Percentiles rank a stretch among this genome's conserved stretches.
Conservation (phyloP, 2,113 vertebrate species). For the Semnornis frantzii region DNA sequence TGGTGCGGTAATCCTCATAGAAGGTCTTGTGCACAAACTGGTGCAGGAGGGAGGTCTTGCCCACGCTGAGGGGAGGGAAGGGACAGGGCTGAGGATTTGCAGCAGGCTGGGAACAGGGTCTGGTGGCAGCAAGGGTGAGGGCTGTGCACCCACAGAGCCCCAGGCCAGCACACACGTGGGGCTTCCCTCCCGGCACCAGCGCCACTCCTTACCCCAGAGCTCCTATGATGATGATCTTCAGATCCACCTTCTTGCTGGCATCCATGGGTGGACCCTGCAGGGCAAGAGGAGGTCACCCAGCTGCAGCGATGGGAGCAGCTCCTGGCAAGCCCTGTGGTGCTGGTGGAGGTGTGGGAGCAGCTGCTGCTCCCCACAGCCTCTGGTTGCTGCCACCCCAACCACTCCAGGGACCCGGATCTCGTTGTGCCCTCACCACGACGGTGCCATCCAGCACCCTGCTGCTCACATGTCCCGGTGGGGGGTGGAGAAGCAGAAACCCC, state of each 20-base stretch:
- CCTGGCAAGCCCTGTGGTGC: accelerated
- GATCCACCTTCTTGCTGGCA: conserved; percentile 77
- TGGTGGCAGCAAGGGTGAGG: accelerated
- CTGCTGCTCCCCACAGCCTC: background rate
- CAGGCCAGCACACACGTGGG: accelerated
- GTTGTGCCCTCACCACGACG: accelerated
- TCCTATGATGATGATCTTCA: conserved; percentile 85
- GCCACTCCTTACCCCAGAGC: conserved; percentile 75
- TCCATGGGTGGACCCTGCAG: conserved; percentile 62
- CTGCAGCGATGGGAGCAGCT: accelerated
- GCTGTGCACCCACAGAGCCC: background rate
- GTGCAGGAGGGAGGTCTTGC: conserved; percentile 84
- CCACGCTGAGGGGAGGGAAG: conserved; percentile 64
- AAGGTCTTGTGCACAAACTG: conserved; percentile 82
- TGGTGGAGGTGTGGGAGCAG: background rate
- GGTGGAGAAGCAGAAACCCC: background rate
- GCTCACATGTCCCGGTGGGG: accelerated
- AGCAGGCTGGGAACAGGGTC: accelerated
- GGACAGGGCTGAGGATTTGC: background rate
- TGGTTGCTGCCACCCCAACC: background rate
- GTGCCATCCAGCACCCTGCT: background rate
- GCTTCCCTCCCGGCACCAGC: background rate
- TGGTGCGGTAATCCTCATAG: conserved; percentile 81
- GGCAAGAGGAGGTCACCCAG: accelerated
- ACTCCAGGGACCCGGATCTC: accelerated